phyloP scores from a whole-genome alignment of 2,888 invertebrate species.

The Salticus scenicus region DNA sequence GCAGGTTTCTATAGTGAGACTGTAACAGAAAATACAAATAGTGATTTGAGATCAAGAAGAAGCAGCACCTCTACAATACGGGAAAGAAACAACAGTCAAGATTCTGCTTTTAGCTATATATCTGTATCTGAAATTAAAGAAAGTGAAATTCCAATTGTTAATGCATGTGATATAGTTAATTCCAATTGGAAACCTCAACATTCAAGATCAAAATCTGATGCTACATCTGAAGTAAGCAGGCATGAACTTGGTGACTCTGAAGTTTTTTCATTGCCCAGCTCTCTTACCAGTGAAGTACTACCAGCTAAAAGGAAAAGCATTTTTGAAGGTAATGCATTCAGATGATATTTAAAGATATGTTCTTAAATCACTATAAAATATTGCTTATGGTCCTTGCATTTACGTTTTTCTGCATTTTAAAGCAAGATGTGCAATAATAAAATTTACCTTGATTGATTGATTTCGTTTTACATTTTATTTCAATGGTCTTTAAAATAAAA shows the following conservation, averaged over 20 bases:
- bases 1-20: background rate
- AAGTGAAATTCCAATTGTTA: background rate
- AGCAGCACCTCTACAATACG: conserved; percentile 47
- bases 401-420: background rate
- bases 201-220: conserved; percentile 66
- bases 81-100: conserved; percentile 35
- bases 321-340: conserved; percentile 47
- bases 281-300: conserved; percentile 30
- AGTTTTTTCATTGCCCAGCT: conserved; percentile 53
- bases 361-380: background rate
- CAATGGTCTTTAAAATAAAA: no score
- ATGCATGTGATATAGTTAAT: background rate
- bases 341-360: no score
- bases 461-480: no score
- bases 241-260: conserved; percentile 18
- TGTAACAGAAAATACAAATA: background rate
- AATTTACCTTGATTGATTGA: no score
- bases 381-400: background rate
- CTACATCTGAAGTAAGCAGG: background rate
- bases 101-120: conserved; percentile 47
- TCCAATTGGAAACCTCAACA: conserved; percentile 31
- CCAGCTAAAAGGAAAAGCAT: conserved; percentile 37
- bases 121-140: conserved; percentile 43
- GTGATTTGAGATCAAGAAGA: conserved; percentile 1
- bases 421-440: no score